Evolutionary conservation across 2,888 invertebrate species (phyloP).

Genomic region (Rotaria magnacalcarata): DNA sequence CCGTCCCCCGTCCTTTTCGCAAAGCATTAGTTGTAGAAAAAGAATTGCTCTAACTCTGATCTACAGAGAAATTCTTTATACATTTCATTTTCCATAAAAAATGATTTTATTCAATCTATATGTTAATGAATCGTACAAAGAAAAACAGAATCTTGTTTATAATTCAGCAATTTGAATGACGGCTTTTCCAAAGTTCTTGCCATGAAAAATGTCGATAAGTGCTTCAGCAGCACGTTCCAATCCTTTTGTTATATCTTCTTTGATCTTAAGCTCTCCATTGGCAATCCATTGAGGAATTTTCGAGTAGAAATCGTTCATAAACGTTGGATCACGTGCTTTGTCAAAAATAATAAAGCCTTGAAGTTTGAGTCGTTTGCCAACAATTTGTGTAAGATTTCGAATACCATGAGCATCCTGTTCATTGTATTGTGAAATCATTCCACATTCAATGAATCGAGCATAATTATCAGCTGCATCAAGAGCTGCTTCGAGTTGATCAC

Average conservation of each 20-base stretch:
- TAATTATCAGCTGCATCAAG: not conserved
- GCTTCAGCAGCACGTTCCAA: not conserved
- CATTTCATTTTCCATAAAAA: too few species aligned
- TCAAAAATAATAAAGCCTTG: not conserved
- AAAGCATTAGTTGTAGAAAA: too few species aligned
- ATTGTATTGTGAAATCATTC: slow-evolving; percentile 10
- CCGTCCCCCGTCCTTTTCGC: too few species aligned
- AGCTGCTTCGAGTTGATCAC: slow-evolving; percentile 7
- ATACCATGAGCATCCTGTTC: slow-evolving; percentile 9
- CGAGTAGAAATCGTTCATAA: not conserved
- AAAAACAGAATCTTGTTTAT: too few species aligned
- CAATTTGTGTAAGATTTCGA: not conserved
- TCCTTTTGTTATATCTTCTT: slow-evolving; percentile 14
- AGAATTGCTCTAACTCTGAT: too few species aligned
- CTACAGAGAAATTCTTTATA: too few species aligned
- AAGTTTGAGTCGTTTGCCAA: slow-evolving; percentile 21
- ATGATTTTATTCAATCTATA: too few species aligned
- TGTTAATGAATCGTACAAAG: too few species aligned
- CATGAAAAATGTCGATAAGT: not conserved
- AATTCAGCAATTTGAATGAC: not conserved
- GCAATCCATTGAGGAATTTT: slow-evolving; percentile 17
- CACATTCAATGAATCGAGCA: slow-evolving; percentile 18
- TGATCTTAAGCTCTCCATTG: not conserved
- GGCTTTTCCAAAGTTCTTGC: not conserved
- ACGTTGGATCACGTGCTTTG: not conserved